These are phyloP conservation scores for Felis catus DNA, from an alignment of 2,113 vertebrate genomes.

Conservation along the genomic window F.catus_Fca126_mat1.0 CM031421.1:37910001-37910500, in stretches of 20 bases:
- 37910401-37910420: not conserved
- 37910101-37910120: not conserved
- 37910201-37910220: not conserved
- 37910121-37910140: not conserved
- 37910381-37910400: not conserved
- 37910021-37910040: not conserved
- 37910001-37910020: not conserved
- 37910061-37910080: not conserved
- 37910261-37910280: too few species aligned
- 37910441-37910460: not conserved
- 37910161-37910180: not conserved
- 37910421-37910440: not conserved
- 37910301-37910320: too few species aligned
- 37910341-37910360: not conserved
- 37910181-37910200: not conserved
- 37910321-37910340: too few species aligned
- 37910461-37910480: not conserved
- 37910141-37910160: not conserved
- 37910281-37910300: too few species aligned
- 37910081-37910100: not conserved
- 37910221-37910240: not conserved
- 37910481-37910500: not conserved
- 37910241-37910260: too few species aligned
- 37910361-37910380: not conserved
- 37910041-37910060: not conserved